A percentile compares a stretch with the other conserved stretches of the same genome.
Evolutionary conservation across 2,888 invertebrate genomes (phyloP).

Genomic region (Hedychridium roseum): DNA sequence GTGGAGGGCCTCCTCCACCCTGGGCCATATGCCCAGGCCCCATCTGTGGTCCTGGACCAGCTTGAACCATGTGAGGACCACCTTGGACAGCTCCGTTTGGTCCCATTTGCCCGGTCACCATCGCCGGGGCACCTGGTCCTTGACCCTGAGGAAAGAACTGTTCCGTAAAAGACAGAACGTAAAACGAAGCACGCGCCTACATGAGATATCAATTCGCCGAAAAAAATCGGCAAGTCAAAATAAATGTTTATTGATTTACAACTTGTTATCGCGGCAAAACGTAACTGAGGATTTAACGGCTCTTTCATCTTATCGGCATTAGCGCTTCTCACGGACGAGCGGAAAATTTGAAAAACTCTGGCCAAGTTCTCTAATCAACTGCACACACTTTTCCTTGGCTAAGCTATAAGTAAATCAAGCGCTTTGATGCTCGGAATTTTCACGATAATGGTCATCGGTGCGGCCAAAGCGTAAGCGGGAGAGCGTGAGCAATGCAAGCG

Average conservation of each 20-base stretch:
- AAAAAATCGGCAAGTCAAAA: neutral
- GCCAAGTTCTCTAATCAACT: constrained; percentile 8
- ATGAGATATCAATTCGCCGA: neutral
- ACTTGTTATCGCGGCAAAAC: neutral
- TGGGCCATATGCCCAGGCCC: constrained; percentile 46
- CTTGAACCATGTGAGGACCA: constrained; percentile 43
- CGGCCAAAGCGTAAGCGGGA: too few relatives aligned
- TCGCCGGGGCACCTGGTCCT: constrained; percentile 49
- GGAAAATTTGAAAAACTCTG: constrained; percentile 15
- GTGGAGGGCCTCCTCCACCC: constrained; percentile 29
- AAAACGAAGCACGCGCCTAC: neutral
- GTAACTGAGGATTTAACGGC: neutral
- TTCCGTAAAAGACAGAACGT: neutral
- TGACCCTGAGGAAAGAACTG: constrained; percentile 19
- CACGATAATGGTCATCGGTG: too few relatives aligned
- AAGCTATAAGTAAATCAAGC: neutral
- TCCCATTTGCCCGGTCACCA: constrained; percentile 48
- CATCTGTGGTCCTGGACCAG: constrained; percentile 43
- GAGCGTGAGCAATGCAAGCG: too few relatives aligned
- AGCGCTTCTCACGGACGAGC: constrained; percentile 21
- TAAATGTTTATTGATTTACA: neutral
- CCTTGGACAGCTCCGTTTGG: constrained; percentile 46
- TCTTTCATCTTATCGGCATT: neutral
- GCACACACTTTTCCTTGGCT: neutral
- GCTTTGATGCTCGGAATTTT: neutral